Conservation (phyloP, 2,113 vertebrate species). For the Coryphaenoides rupestris region DNA sequence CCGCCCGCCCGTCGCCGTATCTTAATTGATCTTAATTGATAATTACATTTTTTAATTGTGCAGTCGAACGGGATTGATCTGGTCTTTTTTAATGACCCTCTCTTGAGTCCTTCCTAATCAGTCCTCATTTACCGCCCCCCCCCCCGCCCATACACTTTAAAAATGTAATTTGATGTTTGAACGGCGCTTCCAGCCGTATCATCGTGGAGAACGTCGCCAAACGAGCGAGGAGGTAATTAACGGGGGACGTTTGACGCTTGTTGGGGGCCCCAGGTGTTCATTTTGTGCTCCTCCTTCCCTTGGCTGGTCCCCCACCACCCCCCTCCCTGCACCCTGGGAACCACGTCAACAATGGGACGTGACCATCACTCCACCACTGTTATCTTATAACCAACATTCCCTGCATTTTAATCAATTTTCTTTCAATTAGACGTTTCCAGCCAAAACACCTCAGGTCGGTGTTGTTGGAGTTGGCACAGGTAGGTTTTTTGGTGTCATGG, state of each 20-base stretch:
- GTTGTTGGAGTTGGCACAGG: too few relatives aligned
- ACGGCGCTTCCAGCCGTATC: too few relatives aligned
- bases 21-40: too few relatives aligned
- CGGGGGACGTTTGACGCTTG: slow-evolving; percentile 33
- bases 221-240: slow-evolving; percentile 40
- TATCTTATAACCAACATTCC: too few relatives aligned
- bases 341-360: too few relatives aligned
- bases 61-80: slow-evolving; percentile 9
- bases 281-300: slow-evolving; percentile 16
- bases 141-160: slow-evolving; percentile 14
- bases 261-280: slow-evolving; percentile 37
- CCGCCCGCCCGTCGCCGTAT: too few relatives aligned
- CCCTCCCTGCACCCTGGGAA: slow-evolving; percentile 1
- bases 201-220: slow-evolving; percentile 36
- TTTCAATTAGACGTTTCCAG: too few relatives aligned
- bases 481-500: too few relatives aligned
- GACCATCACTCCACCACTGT: too few relatives aligned
- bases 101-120: slow-evolving; percentile 25
- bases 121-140: slow-evolving; percentile 7
- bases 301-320: slow-evolving; percentile 6
- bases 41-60: too few relatives aligned
- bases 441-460: too few relatives aligned
- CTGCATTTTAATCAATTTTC: too few relatives aligned
- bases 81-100: slow-evolving; percentile 23
- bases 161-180: slow-evolving; percentile 48